Evolutionary conservation across 1,140 invertebrate species (phyloP).

Genomic region (Sycobia sp.): DNA sequence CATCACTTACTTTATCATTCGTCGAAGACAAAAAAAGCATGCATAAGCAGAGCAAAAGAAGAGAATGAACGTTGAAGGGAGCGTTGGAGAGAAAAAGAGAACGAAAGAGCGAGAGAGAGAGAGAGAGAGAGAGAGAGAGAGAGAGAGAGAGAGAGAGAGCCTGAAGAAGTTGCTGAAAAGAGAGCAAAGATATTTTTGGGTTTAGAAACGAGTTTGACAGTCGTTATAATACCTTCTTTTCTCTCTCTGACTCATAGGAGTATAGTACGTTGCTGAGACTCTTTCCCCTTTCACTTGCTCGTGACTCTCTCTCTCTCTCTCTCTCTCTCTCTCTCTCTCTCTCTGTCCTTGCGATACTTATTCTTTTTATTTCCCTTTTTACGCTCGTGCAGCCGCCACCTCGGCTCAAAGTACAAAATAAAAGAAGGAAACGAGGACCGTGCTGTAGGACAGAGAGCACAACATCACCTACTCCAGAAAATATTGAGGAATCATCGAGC

Average conservation of each 20-base stretch:
- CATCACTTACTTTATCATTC: slow-evolving; percentile 20
- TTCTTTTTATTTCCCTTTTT: neutral
- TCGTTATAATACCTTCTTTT: too few species aligned
- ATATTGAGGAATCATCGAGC: slow-evolving; percentile 1
- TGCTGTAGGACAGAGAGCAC: neutral
- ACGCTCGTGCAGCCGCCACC: neutral
- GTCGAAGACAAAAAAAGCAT: slow-evolving; percentile 1
- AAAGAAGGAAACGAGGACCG: neutral
- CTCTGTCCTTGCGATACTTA: slow-evolving; percentile 11
- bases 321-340: neutral
- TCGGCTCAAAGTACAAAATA: neutral
- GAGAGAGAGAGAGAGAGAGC: too few species aligned
- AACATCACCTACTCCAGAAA: neutral
- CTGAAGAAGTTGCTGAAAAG: neutral
- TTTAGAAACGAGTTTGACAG: slow-evolving; percentile 22
- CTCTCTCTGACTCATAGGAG: neutral
- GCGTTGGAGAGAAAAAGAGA: slow-evolving; percentile 4
- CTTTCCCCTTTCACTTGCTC: too few species aligned
- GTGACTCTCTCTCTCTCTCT: neutral
- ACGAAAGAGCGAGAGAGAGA: too few species aligned
- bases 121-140: too few species aligned
- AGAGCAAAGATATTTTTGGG: slow-evolving; percentile 1
- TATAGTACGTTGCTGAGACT: too few species aligned
- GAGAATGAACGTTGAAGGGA: slow-evolving; percentile 5
- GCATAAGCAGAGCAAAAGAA: slow-evolving; percentile 1